phyloP scores from a whole-genome alignment of 2,797 vertebrate species.

The Cryptoblepharus egeriae region DNA sequence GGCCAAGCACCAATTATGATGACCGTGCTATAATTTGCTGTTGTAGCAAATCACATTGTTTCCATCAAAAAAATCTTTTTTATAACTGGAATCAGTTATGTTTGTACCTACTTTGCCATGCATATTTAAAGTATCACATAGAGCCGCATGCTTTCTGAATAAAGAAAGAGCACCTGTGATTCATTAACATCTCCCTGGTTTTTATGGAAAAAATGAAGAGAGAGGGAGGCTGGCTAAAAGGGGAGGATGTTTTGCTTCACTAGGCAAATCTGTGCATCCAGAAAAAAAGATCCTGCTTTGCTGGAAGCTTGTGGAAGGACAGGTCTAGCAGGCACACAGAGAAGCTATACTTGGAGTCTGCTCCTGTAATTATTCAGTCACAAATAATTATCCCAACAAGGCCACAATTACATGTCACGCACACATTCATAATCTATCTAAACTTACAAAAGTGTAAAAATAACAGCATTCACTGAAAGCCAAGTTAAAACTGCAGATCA shows the following conservation, averaged over 20 bases:
- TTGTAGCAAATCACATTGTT: slow-evolving; percentile 4
- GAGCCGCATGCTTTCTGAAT: neutral
- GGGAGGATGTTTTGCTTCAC: slow-evolving; percentile 17
- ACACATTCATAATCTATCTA: neutral
- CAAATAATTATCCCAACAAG: slow-evolving; percentile 32
- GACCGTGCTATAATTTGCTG: neutral
- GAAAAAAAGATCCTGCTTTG: neutral
- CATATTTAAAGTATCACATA: neutral
- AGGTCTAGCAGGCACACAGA: slow-evolving; percentile 8
- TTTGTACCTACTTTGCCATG: slow-evolving; percentile 4
- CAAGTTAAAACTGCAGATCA: neutral
- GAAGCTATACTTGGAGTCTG: slow-evolving; percentile 20
- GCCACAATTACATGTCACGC: slow-evolving; percentile 31
- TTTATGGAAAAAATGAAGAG: neutral
- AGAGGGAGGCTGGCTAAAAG: neutral
- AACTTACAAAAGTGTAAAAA: slow-evolving; percentile 46
- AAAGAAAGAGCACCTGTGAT: neutral
- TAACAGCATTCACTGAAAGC: neutral
- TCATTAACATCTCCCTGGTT: neutral
- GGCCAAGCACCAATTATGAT: neutral
- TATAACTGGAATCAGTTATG: neutral
- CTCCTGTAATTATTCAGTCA: slow-evolving; percentile 42
- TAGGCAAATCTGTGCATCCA: neutral
- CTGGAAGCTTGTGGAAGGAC: slow-evolving; percentile 26
- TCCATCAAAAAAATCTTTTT: neutral